Evolutionary conservation across 2,888 invertebrate genomes (phyloP).

Genomic region (Orthonychiurus folsomi): DNA sequence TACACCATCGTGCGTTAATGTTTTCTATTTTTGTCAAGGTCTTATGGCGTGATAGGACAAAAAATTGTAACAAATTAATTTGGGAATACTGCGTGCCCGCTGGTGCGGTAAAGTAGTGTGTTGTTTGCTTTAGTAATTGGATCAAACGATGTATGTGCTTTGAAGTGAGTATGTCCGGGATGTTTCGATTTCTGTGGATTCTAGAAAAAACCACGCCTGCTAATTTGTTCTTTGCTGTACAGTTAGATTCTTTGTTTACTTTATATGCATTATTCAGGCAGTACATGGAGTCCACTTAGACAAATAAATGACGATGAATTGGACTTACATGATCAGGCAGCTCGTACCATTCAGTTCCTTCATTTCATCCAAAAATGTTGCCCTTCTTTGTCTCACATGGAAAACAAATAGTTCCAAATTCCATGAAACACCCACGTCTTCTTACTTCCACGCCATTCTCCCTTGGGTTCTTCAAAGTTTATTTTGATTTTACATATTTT

Average conservation of each 20-base stretch:
- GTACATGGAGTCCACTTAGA: no score
- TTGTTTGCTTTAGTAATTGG: no score
- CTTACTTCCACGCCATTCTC: not conserved
- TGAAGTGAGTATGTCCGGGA: not conserved
- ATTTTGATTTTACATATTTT: not conserved
- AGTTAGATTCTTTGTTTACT: no score
- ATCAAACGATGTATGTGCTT: no score
- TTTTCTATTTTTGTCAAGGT: no score
- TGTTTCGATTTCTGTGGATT: not conserved
- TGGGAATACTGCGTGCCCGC: no score
- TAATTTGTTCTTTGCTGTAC: no score
- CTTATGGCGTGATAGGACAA: no score
- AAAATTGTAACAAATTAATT: no score
- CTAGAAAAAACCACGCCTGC: not conserved
- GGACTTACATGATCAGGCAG: not conserved
- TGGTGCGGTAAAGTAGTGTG: no score
- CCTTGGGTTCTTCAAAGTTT: not conserved
- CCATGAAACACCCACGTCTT: not conserved
- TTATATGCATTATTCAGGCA: no score
- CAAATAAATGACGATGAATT: not conserved
- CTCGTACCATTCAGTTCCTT: not conserved
- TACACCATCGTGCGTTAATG: no score
- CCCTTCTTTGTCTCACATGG: not conserved
- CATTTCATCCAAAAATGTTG: not conserved
- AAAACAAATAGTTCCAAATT: not conserved